A percentile compares a stretch with the other conserved stretches of the same genome.
phyloP scores from a whole-genome alignment of 2,113 vertebrate genomes.

The Pagrus major region DNA sequence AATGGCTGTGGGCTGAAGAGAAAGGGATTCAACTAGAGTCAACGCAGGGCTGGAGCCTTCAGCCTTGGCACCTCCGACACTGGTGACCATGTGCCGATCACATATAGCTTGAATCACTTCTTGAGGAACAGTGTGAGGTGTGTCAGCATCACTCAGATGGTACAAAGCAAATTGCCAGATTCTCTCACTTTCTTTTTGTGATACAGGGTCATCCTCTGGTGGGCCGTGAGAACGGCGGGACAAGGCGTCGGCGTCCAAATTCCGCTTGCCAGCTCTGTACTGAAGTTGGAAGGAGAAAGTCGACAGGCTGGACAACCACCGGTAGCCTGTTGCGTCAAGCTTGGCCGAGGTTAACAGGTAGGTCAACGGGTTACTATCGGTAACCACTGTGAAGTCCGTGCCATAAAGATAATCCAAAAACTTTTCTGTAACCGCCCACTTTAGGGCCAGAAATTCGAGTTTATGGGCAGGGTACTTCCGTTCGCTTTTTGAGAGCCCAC shows the following conservation, averaged over 20 bases:
- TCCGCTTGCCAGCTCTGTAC: background rate
- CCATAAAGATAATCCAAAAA: no score
- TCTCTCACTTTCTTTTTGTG: background rate
- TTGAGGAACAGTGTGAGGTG: background rate
- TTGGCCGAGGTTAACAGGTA: no score
- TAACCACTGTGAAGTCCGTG: no score
- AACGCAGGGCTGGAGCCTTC: no score
- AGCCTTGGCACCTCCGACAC: no score
- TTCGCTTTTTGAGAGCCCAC: background rate
- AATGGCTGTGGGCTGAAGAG: background rate
- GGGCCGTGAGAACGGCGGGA: background rate
- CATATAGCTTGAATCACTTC: background rate
- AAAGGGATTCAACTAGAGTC: background rate
- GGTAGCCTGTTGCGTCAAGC: background rate
- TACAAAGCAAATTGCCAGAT: background rate
- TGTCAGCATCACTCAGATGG: background rate
- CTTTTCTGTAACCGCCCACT: no score
- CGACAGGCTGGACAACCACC: background rate
- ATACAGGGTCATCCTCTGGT: background rate
- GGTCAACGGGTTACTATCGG: no score
- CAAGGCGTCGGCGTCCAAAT: background rate
- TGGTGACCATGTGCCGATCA: background rate
- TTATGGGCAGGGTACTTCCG: background rate
- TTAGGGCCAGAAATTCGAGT: no score
- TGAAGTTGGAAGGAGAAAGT: background rate